Base-by-base conservation (phyloP, 2,888 invertebrate species). In the Quadroppia sp. region DNA sequence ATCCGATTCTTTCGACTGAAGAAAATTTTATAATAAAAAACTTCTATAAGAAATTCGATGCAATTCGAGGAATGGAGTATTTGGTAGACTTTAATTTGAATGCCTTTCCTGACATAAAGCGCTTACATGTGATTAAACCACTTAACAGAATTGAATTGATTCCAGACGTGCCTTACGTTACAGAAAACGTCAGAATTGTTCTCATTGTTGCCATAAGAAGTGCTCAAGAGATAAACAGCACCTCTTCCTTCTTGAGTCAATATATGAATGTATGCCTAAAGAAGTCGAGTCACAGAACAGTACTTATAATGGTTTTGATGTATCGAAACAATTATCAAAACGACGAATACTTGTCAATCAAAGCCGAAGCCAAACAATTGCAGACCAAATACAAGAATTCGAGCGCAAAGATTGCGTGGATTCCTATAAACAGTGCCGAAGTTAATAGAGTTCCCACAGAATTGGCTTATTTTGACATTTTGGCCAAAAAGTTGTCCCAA, bases 101-200 rank as follows among this genome's bases (percentile, higher is more conserved):
- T 74, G 48, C 74, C 73, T 61, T 75, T 75, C 71, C 77, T 3
- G 79, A 81, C 73, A 75, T 80, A 1, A 77, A 76, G n/a, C 48
- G 91, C 80, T 86, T 94, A 78, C 89, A 94, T 84, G 87, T 91
- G 53, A 88, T 89, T 72, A 90, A 95, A 77, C 90, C 92, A 17
- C 84, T 97, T 74, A 93, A 93, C 20, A 88, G 89, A 75, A 91
- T 94, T 11, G 93, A 96, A 81, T 88, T 97, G 75, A 87, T 95
- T 50, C 89, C 91, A 1, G 69, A 40, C 23, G 91, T 94, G 81
- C 96, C 95, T 0, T 97, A 96, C 84, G 96, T 97, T 0, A 97
- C 96, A 0, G 97, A 98, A 86, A 92, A 90, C 82, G 89, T 90
- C 1, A 59, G 69, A 28, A 59, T 74, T 36, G 45, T 71, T 50